Conservation (phyloP, 2,888 invertebrate genomes). For the Chymomyza amoena region DNA sequence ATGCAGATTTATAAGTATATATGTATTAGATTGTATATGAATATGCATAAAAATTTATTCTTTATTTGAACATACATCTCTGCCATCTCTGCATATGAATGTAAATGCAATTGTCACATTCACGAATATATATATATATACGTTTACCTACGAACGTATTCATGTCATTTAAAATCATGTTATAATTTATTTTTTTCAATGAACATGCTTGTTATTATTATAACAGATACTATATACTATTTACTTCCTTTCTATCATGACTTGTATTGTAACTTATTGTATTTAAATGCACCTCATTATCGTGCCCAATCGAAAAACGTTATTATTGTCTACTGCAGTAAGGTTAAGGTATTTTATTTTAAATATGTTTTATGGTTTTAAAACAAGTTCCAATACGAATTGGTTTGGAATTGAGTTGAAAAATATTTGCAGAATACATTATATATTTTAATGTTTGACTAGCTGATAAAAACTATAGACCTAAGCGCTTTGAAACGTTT, state of each 20-base stretch:
- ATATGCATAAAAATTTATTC: constrained; percentile 29
- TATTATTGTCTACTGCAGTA: neutral
- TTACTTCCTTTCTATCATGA: neutral
- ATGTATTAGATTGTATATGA: constrained; percentile 28
- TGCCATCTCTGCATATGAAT: constrained; percentile 2
- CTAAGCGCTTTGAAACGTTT: neutral
- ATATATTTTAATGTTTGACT: neutral
- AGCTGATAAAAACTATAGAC: too few relatives aligned
- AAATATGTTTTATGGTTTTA: neutral
- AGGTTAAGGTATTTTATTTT: neutral
- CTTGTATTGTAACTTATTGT: neutral
- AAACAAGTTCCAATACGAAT: neutral
- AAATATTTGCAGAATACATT: neutral
- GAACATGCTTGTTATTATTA: neutral
- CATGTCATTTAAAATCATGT: neutral
- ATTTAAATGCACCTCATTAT: neutral
- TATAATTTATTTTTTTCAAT: neutral
- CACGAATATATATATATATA: neutral
- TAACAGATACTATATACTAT: neutral
- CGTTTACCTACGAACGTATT: neutral
- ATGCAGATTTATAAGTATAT: constrained; percentile 40
- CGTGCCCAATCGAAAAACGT: neutral
- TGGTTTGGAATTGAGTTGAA: neutral
- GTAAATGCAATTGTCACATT: constrained; percentile 13
- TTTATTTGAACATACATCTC: constrained; percentile 5